phyloP scores from a whole-genome alignment of 2,888 invertebrate genomes.

The Amiota minor region DNA sequence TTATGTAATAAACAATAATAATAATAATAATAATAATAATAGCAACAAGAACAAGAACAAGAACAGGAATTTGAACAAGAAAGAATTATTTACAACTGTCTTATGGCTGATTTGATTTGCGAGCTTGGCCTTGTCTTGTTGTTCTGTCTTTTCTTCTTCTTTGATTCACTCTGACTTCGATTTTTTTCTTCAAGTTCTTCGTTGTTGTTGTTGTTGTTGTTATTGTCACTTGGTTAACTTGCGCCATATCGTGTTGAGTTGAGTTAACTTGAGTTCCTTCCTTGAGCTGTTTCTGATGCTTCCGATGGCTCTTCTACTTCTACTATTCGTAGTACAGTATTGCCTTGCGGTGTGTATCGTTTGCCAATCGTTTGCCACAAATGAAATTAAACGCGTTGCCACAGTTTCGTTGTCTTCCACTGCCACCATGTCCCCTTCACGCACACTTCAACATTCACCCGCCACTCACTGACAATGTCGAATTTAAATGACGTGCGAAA shows the following conservation, averaged over 20 bases:
- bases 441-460: conserved; percentile 40
- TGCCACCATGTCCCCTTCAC: conserved; percentile 47
- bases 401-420: conserved; percentile 51
- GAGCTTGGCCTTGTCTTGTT: conserved; percentile 46
- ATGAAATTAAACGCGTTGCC: conserved; percentile 68
- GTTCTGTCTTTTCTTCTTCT: not conserved
- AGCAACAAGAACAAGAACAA: conserved; percentile 29
- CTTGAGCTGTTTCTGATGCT: conserved; percentile 6
- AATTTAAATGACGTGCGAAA: conserved; percentile 70
- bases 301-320: not conserved
- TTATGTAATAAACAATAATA: conserved; percentile 7
- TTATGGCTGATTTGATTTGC: conserved; percentile 48
- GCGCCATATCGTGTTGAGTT: not conserved
- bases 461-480: conserved; percentile 57
- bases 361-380: conserved; percentile 52
- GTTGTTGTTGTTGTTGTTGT: not conserved
- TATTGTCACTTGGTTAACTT: not conserved
- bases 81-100: conserved; percentile 50
- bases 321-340: conserved; percentile 3
- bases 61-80: conserved; percentile 34
- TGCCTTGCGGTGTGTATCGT: conserved; percentile 38
- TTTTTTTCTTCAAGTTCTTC: conserved; percentile 33
- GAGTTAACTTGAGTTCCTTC: not conserved
- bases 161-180: not conserved
- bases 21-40: not conserved